A percentile compares a stretch with the other conserved stretches of the same genome.
Conservation (phyloP, 2,113 vertebrate species). For the Oreochromis niloticus region DNA sequence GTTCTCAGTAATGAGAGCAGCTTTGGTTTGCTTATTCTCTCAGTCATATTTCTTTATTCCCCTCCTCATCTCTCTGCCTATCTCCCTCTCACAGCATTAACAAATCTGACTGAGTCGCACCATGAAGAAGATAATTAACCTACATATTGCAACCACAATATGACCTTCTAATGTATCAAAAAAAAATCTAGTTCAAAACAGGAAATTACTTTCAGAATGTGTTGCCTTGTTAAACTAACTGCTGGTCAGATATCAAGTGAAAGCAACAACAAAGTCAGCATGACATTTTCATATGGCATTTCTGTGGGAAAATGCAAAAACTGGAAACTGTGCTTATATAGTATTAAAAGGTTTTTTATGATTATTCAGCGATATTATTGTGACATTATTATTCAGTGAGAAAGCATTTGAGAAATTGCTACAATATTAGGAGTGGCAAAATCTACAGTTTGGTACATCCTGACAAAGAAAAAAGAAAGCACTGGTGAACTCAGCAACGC, state of each 20-base stretch:
- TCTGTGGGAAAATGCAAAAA: background rate
- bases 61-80: background rate
- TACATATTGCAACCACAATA: background rate
- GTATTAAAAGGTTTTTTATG: background rate
- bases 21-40: slow-evolving; percentile 1
- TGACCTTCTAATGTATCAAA: background rate
- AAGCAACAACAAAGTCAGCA: background rate
- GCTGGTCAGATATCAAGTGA: background rate
- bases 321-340: background rate
- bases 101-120: background rate
- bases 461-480: background rate
- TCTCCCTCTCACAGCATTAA: background rate
- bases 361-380: background rate
- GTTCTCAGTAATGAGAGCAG: slow-evolving; percentile 1
- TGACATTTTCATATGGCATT: background rate
- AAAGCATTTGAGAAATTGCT: background rate
- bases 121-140: background rate
- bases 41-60: background rate
- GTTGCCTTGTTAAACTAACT: background rate
- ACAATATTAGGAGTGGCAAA: background rate
- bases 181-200: background rate
- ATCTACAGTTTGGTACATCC: background rate
- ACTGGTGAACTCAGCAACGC: background rate
- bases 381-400: background rate
- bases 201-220: background rate